Conservation (phyloP, 2,888 invertebrate species). For the Exephanes ischioxanthus region DNA sequence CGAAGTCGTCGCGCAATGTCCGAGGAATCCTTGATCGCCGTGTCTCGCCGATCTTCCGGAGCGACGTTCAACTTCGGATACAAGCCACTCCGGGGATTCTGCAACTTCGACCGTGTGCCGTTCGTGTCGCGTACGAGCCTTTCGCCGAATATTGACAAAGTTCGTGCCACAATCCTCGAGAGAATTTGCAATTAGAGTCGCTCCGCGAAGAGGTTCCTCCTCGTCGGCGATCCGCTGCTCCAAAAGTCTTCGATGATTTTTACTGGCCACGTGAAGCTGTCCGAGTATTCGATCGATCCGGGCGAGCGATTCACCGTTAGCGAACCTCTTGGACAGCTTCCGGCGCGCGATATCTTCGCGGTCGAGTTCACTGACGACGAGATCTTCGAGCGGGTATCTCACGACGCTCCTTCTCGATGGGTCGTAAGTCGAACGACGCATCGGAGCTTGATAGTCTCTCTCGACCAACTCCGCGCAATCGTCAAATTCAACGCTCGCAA, state of each 20-base stretch:
- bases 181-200: conserved; percentile 15
- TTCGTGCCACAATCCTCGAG: neutral
- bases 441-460: conserved; percentile 15
- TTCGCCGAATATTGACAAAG: conserved; percentile 15
- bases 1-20: conserved; percentile 15
- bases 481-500: conserved; percentile 40
- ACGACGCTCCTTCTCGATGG: neutral
- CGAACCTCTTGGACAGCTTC: conserved; percentile 39
- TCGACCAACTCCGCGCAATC: conserved; percentile 18
- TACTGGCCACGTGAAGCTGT: conserved; percentile 79
- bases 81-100: neutral
- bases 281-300: conserved; percentile 78
- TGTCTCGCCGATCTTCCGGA: neutral
- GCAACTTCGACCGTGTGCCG: neutral
- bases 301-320: conserved; percentile 76
- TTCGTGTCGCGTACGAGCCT: conserved; percentile 4
- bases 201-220: conserved; percentile 25
- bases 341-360: neutral
- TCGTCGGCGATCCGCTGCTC: conserved; percentile 74
- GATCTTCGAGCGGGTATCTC: neutral
- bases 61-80: neutral
- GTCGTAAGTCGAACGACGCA: neutral
- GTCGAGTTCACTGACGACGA: neutral
- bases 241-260: conserved; percentile 79
- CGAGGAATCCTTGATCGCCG: neutral